These are phyloP conservation scores for Zaprionus capensis DNA, from an alignment of 1,140 invertebrate species.

Conservation along the genomic window DNA sequence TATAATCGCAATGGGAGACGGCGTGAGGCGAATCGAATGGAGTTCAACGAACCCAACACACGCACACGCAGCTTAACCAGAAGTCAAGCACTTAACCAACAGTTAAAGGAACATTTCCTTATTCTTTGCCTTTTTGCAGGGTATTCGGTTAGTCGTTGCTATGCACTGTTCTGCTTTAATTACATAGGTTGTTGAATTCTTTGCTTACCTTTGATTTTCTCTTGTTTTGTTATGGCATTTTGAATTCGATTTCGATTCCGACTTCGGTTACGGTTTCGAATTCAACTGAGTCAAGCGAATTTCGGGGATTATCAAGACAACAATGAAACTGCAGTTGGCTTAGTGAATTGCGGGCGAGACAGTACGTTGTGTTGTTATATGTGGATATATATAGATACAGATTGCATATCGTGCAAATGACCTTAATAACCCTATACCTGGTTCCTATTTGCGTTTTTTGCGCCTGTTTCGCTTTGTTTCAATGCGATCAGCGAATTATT, in stretches of 20 bases:
- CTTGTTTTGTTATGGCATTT: constrained; percentile 2
- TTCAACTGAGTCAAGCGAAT: constrained; percentile 22
- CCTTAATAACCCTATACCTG: constrained; percentile 16
- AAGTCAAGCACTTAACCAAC: neutral
- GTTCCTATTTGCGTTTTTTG: neutral
- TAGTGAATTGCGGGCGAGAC: constrained; percentile 12
- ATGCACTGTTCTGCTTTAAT: neutral
- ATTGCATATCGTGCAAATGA: constrained; percentile 31
- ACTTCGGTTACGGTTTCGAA: constrained; percentile 26
- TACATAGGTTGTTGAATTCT: neutral
- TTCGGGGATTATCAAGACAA: constrained; percentile 4
- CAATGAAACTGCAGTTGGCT: neutral
- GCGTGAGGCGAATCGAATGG: neutral
- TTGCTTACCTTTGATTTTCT: neutral
- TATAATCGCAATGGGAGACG: neutral
- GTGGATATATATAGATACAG: constrained; percentile 1
- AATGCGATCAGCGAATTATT: constrained; percentile 30
- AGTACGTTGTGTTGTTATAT: neutral
- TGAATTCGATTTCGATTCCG: neutral
- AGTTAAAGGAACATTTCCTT: neutral
- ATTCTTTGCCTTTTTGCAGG: neutral
- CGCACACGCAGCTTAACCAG: neutral
- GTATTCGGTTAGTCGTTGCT: neutral
- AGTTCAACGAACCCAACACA: constrained; percentile 12
- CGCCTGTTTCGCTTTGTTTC: neutral